A percentile compares a stretch with the other conserved stretches of the same genome.
These are phyloP conservation scores for Argynnis bischoffii DNA, from an alignment of 2,888 invertebrate species.

Conservation along the genomic window DNA sequence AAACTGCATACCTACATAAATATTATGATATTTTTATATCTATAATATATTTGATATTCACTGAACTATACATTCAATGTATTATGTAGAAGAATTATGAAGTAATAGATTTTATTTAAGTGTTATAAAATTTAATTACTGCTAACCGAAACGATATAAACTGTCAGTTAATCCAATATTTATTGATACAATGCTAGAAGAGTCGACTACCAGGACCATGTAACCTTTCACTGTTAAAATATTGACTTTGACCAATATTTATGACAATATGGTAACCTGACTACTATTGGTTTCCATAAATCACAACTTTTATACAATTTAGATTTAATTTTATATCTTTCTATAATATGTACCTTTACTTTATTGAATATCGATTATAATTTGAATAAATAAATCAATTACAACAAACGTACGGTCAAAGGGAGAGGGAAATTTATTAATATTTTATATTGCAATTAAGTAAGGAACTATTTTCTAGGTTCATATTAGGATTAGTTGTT, in stretches of 20 bases:
- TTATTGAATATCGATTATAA: conserved; percentile 12
- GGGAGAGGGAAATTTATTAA: not conserved
- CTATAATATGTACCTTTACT: not conserved
- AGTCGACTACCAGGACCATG: conserved; percentile 34
- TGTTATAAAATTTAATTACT: conserved; percentile 69
- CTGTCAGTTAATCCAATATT: conserved; percentile 67
- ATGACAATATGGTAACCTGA: conserved; percentile 22
- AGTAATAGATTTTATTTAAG: conserved; percentile 63
- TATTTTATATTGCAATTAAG: not conserved
- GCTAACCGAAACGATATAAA: conserved; percentile 44
- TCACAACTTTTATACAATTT: conserved; percentile 2
- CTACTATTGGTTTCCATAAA: conserved; percentile 7
- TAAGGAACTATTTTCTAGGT: no score
- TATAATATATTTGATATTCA: not conserved
- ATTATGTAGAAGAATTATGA: conserved; percentile 46
- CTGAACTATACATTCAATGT: conserved; percentile 7
- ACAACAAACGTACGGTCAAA: not conserved
- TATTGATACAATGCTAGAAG: conserved; percentile 49
- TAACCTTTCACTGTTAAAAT: conserved; percentile 46
- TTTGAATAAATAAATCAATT: conserved; percentile 13
- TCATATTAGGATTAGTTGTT: no score
- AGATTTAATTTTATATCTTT: conserved; percentile 4
- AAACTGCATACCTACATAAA: no score
- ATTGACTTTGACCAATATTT: conserved; percentile 46
- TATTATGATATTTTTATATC: no score